phyloP scores from a whole-genome alignment of 23 tunicate species.

The Ciona savignyi region DNA sequence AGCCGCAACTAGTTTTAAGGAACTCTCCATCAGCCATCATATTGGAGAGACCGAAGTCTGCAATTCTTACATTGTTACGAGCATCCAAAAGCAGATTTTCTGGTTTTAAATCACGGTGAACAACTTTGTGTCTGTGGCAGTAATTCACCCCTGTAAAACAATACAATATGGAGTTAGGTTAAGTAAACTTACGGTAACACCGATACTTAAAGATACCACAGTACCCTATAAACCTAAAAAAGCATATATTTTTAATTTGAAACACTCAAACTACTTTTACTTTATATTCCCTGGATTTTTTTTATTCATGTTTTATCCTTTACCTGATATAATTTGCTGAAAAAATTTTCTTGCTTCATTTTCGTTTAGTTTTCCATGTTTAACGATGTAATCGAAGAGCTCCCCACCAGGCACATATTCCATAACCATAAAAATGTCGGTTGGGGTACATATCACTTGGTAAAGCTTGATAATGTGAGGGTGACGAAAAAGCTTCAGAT shows the following conservation, averaged over 20 bases:
- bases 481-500: slow-evolving; percentile 91
- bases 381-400: slow-evolving; percentile 94
- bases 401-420: slow-evolving; percentile 99
- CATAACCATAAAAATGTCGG: slow-evolving; percentile 99
- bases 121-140: slow-evolving; percentile 98
- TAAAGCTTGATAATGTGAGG: slow-evolving; percentile 99
- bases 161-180: background rate
- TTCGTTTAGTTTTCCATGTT: slow-evolving; percentile 90
- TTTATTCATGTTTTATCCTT: no score
- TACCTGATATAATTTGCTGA: slow-evolving; percentile 99
- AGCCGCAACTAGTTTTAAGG: slow-evolving; percentile 96
- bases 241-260: no score
- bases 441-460: slow-evolving; percentile 97
- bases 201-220: no score
- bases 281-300: no score
- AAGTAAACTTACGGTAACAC: no score
- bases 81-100: slow-evolving; percentile 92
- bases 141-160: slow-evolving; percentile 81
- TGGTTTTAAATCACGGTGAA: slow-evolving; percentile 97
- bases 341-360: slow-evolving; percentile 93
- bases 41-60: slow-evolving; percentile 98
- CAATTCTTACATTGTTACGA: slow-evolving; percentile 89
- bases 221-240: no score
- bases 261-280: no score
- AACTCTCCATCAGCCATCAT: slow-evolving; percentile 99